Base-by-base conservation (phyloP, 2,797 vertebrate species). In the Melanotaenia trifasciata region DNA sequence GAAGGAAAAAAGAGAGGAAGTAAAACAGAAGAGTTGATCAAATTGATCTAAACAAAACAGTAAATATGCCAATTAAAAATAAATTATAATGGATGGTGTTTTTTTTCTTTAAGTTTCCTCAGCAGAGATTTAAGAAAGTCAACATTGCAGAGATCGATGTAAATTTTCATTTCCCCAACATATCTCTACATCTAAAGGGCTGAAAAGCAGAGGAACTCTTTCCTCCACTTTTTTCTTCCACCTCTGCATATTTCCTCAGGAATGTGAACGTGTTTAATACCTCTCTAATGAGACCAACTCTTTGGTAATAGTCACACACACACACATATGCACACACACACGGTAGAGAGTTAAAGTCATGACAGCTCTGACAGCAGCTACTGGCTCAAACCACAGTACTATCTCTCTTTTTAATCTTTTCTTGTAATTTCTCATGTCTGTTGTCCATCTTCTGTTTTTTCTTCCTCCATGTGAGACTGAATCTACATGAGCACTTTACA, bases 181-280 rank as follows among this genome's bases (percentile, higher is more conserved):
- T 71, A 66, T 36, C 56, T 74, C 13, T 61, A 22, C 47, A 64
- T 28, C 72, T 72, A 8, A 74, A 84, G 47, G 51, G 67, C 65
- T 80, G 69, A 79, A 82, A 61, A 67, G 54, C 35, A 72, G 47
- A 76, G 30, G 14, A 43, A 58, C 50, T 63, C 58, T 64, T 12
- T 57, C 32, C 45, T 66, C 24, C 20, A 45, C 28, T 43, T 24
- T 69, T 28, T 69, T 9, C 61, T 53, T 33, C 16, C 60, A 22
- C 5, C 51, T 75, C 30, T 58, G 13, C 13, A n/a, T 50, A 24
- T 66, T 71, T 70, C 58, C 67, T 70, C 40, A 32, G 74, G 69
- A 86, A 82, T 40, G 51, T 56, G 76, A 87, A 83, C 88, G 81
- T 78, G 74, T 68, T 74, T 91, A 85, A 85, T 87, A 78, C 76